These are phyloP conservation scores for Rutilus rutilus DNA, from an alignment of 2,113 vertebrate species.

Conservation along the genomic window DNA sequence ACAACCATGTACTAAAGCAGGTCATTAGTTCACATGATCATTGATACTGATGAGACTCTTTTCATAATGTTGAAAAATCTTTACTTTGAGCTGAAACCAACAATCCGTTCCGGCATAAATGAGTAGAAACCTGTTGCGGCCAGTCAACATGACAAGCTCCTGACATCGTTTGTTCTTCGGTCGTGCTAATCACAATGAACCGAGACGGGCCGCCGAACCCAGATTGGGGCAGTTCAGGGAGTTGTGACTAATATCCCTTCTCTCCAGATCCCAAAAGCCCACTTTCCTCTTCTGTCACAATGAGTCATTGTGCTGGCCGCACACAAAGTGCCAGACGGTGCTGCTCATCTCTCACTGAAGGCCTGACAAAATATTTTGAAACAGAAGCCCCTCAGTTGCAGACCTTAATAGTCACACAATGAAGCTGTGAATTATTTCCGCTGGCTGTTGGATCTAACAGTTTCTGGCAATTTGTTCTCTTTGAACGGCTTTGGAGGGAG, in stretches of 20 bases:
- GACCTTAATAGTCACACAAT: slow-evolving; percentile 69
- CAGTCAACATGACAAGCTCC: slow-evolving; percentile 15
- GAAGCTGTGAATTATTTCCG: slow-evolving; percentile 67
- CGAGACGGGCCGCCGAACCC: slow-evolving; percentile 31
- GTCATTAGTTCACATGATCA: background rate
- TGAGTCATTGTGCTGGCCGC: slow-evolving; percentile 75
- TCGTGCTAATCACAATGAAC: slow-evolving; percentile 55
- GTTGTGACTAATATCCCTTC: slow-evolving; percentile 66
- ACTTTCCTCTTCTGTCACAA: slow-evolving; percentile 63
- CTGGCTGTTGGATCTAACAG: slow-evolving; percentile 65
- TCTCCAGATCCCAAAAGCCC: slow-evolving; percentile 65
- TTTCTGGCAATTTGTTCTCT: slow-evolving; percentile 61
- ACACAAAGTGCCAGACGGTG: slow-evolving; percentile 69
- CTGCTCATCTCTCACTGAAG: slow-evolving; percentile 68
- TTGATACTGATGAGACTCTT: background rate
- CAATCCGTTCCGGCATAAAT: background rate
- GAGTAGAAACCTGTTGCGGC: slow-evolving; percentile 44
- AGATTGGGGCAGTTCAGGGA: slow-evolving; percentile 61
- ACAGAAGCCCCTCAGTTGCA: slow-evolving; percentile 66
- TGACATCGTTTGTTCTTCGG: slow-evolving; percentile 56
- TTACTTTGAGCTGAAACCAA: slow-evolving; percentile 9
- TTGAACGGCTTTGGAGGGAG: slow-evolving; percentile 43
- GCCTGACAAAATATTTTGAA: slow-evolving; percentile 77
- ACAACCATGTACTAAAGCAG: background rate
- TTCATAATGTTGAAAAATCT: slow-evolving; percentile 21